These are phyloP conservation scores for Gasterosteus aculeatus DNA, from an alignment of 2,113 vertebrate species.

Conservation along the genomic window DNA sequence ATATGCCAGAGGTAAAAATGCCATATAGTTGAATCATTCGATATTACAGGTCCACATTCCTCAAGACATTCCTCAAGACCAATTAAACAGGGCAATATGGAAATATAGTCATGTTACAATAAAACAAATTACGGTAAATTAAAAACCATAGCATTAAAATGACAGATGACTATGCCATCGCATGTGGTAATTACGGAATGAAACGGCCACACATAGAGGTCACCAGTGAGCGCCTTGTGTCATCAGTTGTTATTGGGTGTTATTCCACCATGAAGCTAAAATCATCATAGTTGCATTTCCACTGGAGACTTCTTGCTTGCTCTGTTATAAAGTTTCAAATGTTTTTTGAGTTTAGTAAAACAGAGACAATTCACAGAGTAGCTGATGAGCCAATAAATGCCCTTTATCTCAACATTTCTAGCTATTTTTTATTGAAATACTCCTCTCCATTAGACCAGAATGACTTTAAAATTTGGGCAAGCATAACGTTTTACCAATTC, in stretches of 20 bases:
- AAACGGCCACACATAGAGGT: not conserved
- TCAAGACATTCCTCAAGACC: not conserved
- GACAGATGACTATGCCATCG: not conserved
- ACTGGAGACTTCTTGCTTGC: constrained; percentile 30
- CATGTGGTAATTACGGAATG: not conserved
- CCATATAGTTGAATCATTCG: not conserved
- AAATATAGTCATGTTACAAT: not conserved
- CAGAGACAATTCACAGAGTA: constrained; percentile 14
- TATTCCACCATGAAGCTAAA: not conserved
- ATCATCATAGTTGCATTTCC: constrained; percentile 5
- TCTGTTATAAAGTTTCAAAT: constrained; percentile 30
- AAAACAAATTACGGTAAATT: not conserved
- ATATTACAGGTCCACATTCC: not conserved
- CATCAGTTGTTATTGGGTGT: not conserved
- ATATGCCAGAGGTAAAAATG: constrained; percentile 3
- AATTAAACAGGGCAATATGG: not conserved
- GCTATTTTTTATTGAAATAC: constrained; percentile 1
- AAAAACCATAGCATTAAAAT: not conserved
- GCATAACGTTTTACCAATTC: not conserved
- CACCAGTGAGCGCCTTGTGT: not conserved
- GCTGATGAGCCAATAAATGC: constrained; percentile 20
- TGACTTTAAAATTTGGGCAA: not conserved
- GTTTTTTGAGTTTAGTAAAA: constrained; percentile 32
- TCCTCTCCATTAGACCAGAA: constrained; percentile 6
- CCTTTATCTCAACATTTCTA: not conserved